Percentiles rank a stretch among this genome's conserved stretches.
Evolutionary conservation across 2,113 vertebrate species (phyloP).

Genomic region (Neogobius melanostomus): DNA sequence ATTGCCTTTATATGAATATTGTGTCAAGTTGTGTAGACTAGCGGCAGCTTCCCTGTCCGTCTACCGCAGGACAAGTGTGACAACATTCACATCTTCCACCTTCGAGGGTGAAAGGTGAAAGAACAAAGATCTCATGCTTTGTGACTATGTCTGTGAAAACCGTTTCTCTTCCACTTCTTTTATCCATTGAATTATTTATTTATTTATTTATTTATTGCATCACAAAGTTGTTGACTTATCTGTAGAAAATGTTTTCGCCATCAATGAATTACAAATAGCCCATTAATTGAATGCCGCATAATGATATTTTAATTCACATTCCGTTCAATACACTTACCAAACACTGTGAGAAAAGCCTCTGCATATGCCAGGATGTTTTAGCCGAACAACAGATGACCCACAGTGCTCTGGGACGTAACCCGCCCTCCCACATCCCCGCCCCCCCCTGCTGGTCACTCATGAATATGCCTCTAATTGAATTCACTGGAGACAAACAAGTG

Average conservation of each 20-base stretch:
- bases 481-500: conserved; percentile 71
- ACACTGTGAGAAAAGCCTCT: conserved; percentile 22
- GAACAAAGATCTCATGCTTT: no score
- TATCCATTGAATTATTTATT: background rate
- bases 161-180: no score
- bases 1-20: no score
- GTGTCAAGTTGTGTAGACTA: no score
- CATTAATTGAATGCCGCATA: background rate
- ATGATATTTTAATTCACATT: conserved; percentile 1
- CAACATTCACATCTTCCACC: no score
- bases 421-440: conserved; percentile 34
- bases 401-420: conserved; percentile 38
- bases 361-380: conserved; percentile 28
- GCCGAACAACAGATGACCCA: conserved; percentile 37
- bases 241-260: background rate
- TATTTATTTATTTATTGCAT: background rate
- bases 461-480: conserved; percentile 77
- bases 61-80: no score
- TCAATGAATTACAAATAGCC: background rate
- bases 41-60: no score
- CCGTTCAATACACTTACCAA: conserved; percentile 9
- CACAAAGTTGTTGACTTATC: no score
- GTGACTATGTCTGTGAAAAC: no score
- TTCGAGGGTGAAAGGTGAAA: no score
- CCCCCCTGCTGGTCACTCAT: conserved; percentile 58